These are phyloP conservation scores for Acrobasis consociella DNA, from an alignment of 2,888 invertebrate species.

Conservation along the genomic window DNA sequence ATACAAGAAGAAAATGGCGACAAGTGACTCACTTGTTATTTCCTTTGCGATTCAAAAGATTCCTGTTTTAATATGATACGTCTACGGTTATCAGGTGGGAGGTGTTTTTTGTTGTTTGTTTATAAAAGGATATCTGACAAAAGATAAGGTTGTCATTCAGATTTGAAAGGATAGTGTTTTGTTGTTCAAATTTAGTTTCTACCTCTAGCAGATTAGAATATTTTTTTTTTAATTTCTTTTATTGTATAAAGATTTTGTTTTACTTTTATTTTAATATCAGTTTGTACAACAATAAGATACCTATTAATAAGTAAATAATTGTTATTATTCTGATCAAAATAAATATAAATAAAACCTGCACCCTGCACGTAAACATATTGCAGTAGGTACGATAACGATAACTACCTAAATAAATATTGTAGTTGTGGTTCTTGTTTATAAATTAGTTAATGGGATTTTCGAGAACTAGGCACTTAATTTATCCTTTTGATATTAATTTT, in stretches of 20 bases:
- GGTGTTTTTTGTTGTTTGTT: constrained; percentile 1
- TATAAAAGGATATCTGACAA: not conserved
- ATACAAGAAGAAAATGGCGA: constrained; percentile 45
- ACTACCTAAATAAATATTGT: not conserved
- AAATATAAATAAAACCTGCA: no score
- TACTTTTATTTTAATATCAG: no score
- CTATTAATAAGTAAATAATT: no score
- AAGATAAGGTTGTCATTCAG: not conserved
- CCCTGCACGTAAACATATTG: no score
- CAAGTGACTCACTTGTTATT: constrained; percentile 53
- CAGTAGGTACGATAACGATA: no score
- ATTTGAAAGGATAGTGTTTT: not conserved
- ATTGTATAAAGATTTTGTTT: no score
- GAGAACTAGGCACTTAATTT: not conserved
- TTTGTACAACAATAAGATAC: no score
- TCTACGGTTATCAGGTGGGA: constrained; percentile 23
- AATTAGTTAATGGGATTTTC: not conserved
- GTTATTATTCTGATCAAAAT: no score
- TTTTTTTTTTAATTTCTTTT: no score
- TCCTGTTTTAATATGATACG: constrained; percentile 36
- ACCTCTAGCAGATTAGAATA: no score
- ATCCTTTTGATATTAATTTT: not conserved
- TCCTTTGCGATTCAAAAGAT: constrained; percentile 25
- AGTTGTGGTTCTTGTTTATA: not conserved
- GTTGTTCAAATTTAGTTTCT: not conserved